phyloP scores from a whole-genome alignment of 2,888 invertebrate species.

The Aquatica leii region DNA sequence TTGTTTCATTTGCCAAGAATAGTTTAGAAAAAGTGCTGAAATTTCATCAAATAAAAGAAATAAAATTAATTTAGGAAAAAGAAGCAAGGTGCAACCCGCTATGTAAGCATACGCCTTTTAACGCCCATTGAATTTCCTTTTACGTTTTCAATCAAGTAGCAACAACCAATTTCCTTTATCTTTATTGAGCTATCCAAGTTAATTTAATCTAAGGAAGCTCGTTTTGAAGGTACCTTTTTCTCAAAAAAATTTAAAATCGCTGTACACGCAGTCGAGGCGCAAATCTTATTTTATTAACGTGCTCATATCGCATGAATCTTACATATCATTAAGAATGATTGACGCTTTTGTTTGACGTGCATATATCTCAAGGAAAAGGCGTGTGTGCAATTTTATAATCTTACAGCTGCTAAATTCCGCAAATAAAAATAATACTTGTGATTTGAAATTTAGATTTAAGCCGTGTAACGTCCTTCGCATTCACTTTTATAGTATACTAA shows the following conservation, averaged over 20 bases:
- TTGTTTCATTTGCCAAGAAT: too few relatives aligned
- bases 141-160: conserved; percentile 36
- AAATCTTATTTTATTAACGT: too few relatives aligned
- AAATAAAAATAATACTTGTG: background rate
- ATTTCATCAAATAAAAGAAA: background rate
- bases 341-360: conserved; percentile 10
- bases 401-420: background rate
- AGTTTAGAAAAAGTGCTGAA: too few relatives aligned
- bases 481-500: conserved; percentile 4
- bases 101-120: conserved; percentile 34
- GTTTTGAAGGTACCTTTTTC: conserved; percentile 10
- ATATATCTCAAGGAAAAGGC: conserved; percentile 22
- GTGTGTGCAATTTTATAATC: conserved; percentile 12
- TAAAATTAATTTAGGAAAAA: conserved; percentile 10
- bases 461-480: background rate
- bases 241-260: conserved; percentile 2
- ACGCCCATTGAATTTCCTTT: conserved; percentile 38
- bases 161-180: conserved; percentile 31
- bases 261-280: too few relatives aligned
- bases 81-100: conserved; percentile 19
- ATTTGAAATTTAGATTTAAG: background rate
- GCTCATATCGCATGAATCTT: conserved; percentile 17
- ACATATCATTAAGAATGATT: conserved; percentile 23
- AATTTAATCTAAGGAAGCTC: conserved; percentile 24
- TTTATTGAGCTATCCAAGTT: conserved; percentile 16